These are phyloP conservation scores for Erebia epiphron DNA, from an alignment of 2,888 invertebrate species.

Conservation along the genomic window DNA sequence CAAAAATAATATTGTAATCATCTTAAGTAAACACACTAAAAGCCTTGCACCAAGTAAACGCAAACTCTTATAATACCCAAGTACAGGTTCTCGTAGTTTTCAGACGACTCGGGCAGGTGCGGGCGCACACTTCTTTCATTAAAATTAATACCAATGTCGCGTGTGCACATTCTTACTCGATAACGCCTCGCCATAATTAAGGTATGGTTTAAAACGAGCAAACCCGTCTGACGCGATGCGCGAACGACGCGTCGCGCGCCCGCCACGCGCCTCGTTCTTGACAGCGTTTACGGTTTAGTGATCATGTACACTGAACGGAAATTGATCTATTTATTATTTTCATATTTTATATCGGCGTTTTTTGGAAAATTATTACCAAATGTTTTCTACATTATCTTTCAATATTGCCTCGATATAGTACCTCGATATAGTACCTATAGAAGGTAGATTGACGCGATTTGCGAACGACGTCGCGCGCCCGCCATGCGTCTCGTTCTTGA, in stretches of 20 bases:
- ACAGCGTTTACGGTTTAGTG: conserved; percentile 52
- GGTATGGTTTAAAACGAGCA: conserved; percentile 67
- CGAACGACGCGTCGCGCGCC: conserved; percentile 47
- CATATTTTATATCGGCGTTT: too few species aligned
- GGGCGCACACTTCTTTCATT: conserved; percentile 81
- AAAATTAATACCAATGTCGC: conserved; percentile 83
- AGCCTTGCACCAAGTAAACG: conserved; percentile 27
- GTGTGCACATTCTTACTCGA: conserved; percentile 83
- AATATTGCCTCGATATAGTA: neutral
- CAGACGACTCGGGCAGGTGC: conserved; percentile 77
- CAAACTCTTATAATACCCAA: conserved; percentile 32
- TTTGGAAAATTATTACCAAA: too few species aligned
- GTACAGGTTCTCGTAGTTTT: conserved; percentile 56
- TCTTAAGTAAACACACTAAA: conserved; percentile 29
- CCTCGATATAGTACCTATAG: neutral
- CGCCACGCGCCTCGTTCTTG: conserved; percentile 64
- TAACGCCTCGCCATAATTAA: conserved; percentile 81
- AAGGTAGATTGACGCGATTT: conserved; percentile 27
- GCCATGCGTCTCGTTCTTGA: conserved; percentile 64
- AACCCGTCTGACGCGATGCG: conserved; percentile 52
- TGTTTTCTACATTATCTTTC: neutral
- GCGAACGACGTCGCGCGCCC: conserved; percentile 47
- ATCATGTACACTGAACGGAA: conserved; percentile 27
- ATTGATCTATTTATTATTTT: neutral
- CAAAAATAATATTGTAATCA: conserved; percentile 24